These are phyloP conservation scores for Vulpes ferrilata DNA, from an alignment of 2,113 vertebrate genomes.

Conservation along the genomic window DNA sequence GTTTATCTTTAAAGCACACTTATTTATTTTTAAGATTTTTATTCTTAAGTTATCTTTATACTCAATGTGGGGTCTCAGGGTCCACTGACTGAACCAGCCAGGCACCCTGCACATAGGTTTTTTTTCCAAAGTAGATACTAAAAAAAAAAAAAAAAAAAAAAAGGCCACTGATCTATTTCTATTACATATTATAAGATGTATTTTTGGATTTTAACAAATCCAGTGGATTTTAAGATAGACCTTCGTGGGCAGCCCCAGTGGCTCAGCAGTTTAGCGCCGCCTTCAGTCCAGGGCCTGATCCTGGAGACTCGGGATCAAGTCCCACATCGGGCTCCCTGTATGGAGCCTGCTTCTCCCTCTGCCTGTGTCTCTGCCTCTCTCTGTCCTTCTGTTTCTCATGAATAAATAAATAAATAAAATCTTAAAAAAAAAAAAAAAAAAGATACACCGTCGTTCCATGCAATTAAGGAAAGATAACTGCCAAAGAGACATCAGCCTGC, in stretches of 20 bases:
- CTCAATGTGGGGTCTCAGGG: background rate
- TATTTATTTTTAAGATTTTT: background rate
- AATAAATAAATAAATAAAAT: too few species aligned
- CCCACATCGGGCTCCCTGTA: too few species aligned
- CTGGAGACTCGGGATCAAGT: too few species aligned
- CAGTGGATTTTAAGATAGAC: conserved; percentile 33
- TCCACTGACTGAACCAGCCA: background rate
- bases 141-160: conserved; percentile 65
- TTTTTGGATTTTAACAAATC: conserved; percentile 60
- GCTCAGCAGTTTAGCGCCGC: too few species aligned
- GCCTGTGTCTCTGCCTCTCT: too few species aligned
- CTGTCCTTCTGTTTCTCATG: too few species aligned
- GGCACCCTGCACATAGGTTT: background rate
- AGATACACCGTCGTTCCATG: background rate
- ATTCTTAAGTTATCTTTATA: background rate
- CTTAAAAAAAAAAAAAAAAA: background rate
- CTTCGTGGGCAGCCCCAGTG: background rate
- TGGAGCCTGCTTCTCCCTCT: too few species aligned
- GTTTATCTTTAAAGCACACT: background rate
- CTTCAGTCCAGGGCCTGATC: too few species aligned
- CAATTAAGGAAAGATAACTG: conserved; percentile 22
- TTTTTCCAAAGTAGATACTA: conserved; percentile 44
- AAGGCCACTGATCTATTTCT: conserved; percentile 27
- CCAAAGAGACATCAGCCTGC: background rate
- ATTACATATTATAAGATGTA: conserved; percentile 23